Percentiles rank a stretch among this genome's conserved stretches.
Conservation (phyloP, 2,797 vertebrate genomes). For the Masticophis lateralis region DNA sequence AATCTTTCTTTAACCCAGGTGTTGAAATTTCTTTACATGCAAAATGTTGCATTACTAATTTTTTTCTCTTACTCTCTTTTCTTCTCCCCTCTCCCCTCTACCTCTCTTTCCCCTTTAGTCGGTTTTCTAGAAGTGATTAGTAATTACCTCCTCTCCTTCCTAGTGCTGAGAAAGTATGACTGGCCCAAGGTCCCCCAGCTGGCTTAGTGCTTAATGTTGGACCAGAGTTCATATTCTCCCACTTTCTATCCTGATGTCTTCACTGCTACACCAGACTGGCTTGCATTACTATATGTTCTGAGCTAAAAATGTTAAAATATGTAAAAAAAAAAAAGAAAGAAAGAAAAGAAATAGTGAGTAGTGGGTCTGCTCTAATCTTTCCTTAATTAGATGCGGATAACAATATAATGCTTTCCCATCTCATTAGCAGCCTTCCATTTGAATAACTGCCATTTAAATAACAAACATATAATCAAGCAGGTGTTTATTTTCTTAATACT, state of each 20-base stretch:
- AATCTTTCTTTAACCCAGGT: neutral
- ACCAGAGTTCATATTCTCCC: neutral
- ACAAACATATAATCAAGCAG: neutral
- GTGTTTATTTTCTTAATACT: too few species aligned
- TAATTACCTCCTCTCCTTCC: neutral
- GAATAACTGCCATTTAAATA: neutral
- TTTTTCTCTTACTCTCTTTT: neutral
- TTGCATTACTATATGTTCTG: neutral
- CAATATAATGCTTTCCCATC: neutral
- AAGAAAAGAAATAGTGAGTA: neutral
- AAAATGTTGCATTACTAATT: neutral
- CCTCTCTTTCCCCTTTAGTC: neutral
- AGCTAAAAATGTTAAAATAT: neutral
- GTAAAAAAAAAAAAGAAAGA: neutral
- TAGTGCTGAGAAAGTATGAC: neutral
- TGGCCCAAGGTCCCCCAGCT: neutral
- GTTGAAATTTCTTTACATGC: neutral
- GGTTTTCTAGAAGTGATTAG: neutral
- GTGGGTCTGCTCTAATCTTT: neutral
- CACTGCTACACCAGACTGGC: neutral
- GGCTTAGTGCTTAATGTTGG: neutral
- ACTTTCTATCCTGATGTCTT: neutral
- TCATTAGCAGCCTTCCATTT: neutral
- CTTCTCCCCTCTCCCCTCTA: neutral
- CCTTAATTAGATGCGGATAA: neutral